A percentile compares a stretch with the other conserved stretches of the same genome.
These are phyloP conservation scores for Callocephalon fimbriatum DNA, from an alignment of 2,113 vertebrate genomes.

Conservation along the genomic window DNA sequence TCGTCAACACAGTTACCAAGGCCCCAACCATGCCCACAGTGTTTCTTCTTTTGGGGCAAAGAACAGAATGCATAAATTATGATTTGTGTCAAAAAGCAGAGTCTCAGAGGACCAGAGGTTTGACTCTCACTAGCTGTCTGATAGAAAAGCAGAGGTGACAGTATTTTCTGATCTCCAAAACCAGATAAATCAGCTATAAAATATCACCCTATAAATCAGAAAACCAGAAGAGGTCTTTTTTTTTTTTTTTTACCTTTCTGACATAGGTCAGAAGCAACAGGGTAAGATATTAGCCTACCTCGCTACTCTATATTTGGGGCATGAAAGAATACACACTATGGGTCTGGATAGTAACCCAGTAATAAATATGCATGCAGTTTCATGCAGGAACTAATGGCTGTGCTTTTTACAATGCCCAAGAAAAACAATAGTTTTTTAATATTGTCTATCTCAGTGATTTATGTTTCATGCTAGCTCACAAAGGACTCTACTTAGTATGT, in stretches of 20 bases:
- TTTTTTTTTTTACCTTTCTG: neutral
- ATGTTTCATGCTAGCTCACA: conserved; percentile 50
- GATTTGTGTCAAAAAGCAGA: neutral
- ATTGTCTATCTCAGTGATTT: conserved; percentile 40
- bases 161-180: neutral
- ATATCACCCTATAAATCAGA: neutral
- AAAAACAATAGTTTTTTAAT: conserved; percentile 55
- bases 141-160: neutral
- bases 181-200: neutral
- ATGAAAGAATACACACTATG: neutral
- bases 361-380: neutral
- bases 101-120: neutral
- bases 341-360: neutral
- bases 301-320: neutral
- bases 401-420: neutral
- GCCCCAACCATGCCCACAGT: neutral
- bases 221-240: neutral
- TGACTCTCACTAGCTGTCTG: neutral
- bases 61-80: neutral
- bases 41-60: neutral
- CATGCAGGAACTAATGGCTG: neutral
- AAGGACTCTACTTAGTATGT: conserved; percentile 45
- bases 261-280: neutral
- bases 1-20: neutral
- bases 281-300: neutral